A percentile compares a stretch with the other conserved stretches of the same genome.
These are phyloP conservation scores for Cataglyphis cursor DNA, from an alignment of 2,888 invertebrate species.

Conservation along the genomic window DNA sequence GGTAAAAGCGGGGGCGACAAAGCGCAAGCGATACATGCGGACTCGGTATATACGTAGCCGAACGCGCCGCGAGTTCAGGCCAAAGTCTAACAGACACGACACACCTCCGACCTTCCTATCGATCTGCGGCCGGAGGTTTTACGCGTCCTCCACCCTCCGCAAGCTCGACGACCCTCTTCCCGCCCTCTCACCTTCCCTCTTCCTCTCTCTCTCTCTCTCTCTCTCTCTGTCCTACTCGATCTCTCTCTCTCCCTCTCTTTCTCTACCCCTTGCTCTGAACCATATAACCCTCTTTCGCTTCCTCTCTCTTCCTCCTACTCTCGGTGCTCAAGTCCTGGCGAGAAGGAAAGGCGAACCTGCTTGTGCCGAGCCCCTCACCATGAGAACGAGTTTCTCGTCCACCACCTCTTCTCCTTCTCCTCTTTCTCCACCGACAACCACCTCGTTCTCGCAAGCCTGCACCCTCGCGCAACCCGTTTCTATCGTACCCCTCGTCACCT, in stretches of 20 bases:
- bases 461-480: conserved; percentile 25
- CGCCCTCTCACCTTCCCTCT: conserved; percentile 30
- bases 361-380: conserved; percentile 72
- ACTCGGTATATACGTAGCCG: conserved; percentile 69
- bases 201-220: conserved; percentile 34
- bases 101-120: conserved; percentile 86
- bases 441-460: conserved; percentile 34
- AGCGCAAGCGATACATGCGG: conserved; percentile 61
- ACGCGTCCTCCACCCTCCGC: conserved; percentile 81
- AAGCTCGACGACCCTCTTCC: conserved; percentile 68
- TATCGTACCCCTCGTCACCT: conserved; percentile 54
- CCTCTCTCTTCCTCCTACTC: conserved; percentile 45
- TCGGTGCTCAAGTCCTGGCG: conserved; percentile 72
- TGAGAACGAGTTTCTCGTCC: conserved; percentile 72
- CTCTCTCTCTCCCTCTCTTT: conserved; percentile 50
- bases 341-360: conserved; percentile 72
- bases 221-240: conserved; percentile 49
- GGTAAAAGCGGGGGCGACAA: conserved; percentile 63
- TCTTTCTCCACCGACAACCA: conserved; percentile 47
- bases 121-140: conserved; percentile 85
- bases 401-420: conserved; percentile 52
- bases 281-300: conserved; percentile 34
- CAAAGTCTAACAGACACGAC: conserved; percentile 82
- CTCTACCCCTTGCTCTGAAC: conserved; percentile 48
- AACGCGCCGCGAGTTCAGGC: conserved; percentile 73